Conservation (phyloP, 2,797 vertebrate genomes). For the Micrastur ruficollis region DNA sequence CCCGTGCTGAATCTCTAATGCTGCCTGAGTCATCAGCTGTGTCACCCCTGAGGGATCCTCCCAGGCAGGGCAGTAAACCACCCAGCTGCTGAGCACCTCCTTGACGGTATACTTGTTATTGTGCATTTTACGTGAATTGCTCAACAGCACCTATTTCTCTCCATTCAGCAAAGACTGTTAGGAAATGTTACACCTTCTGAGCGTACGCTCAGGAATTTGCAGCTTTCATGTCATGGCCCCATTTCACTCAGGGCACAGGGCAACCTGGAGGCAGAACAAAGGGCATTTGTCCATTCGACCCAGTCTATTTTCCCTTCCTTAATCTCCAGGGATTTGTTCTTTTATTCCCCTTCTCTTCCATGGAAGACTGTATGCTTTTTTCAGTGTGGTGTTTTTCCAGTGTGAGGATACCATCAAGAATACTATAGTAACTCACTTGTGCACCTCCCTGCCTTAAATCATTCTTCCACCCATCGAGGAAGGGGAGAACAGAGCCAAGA, state of each 20-base stretch:
- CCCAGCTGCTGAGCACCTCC: neutral
- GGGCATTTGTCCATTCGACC: slow-evolving; percentile 33
- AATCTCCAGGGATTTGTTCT: slow-evolving; percentile 1
- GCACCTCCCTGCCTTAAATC: neutral
- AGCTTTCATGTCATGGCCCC: neutral
- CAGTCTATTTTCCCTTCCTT: slow-evolving; percentile 31
- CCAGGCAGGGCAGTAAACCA: neutral
- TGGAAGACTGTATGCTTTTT: neutral
- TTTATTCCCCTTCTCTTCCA: neutral
- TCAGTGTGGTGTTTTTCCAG: neutral
- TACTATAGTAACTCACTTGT: neutral
- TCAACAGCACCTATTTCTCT: neutral
- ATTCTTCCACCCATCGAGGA: neutral
- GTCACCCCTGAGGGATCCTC: neutral
- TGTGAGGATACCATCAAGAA: neutral
- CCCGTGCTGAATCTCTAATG: neutral
- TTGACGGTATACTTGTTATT: neutral
- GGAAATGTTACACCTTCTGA: neutral
- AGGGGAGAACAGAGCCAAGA: neutral
- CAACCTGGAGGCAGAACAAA: slow-evolving; percentile 49
- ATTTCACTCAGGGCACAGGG: neutral
- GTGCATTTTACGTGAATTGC: neutral
- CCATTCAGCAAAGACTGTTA: neutral
- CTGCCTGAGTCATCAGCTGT: neutral
- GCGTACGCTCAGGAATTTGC: neutral